These are phyloP conservation scores for Anas platyrhynchos DNA, from an alignment of 2,113 vertebrate genomes.

Conservation along the genomic window DNA sequence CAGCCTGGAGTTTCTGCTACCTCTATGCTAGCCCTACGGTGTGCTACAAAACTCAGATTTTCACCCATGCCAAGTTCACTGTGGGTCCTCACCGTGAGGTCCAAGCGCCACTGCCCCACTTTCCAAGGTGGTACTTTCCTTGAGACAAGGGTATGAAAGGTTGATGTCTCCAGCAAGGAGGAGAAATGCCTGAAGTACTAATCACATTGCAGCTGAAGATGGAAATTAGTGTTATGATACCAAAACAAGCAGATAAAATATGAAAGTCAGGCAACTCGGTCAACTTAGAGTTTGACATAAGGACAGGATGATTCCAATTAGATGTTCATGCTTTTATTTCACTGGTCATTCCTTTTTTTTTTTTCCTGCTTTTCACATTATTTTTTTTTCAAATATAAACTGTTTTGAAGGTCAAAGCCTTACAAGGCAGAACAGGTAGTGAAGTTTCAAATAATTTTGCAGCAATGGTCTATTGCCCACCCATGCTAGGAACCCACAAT, in stretches of 20 bases:
- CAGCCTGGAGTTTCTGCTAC: neutral
- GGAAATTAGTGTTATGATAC: neutral
- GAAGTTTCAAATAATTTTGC: neutral
- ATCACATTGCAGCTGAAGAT: neutral
- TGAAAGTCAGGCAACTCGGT: neutral
- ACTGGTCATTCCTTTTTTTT: neutral
- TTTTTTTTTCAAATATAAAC: neutral
- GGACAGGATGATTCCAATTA: neutral
- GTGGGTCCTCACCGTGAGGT: rapidly evolving
- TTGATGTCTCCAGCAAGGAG: neutral
- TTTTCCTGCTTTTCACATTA: neutral
- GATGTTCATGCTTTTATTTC: neutral
- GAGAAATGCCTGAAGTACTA: neutral
- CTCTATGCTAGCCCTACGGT: neutral
- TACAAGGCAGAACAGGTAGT: neutral
- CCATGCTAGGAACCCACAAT: neutral
- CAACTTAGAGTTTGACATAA: neutral
- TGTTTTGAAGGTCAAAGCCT: constrained; percentile 12
- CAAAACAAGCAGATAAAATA: constrained; percentile 41
- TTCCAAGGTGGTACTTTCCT: neutral
- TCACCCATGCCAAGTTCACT: neutral
- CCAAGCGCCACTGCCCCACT: neutral
- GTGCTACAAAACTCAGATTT: neutral
- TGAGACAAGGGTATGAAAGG: neutral
- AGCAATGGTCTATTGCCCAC: neutral